These are phyloP conservation scores for Abscondita cerata DNA, from an alignment of 2,888 invertebrate genomes.

Conservation along the genomic window DNA sequence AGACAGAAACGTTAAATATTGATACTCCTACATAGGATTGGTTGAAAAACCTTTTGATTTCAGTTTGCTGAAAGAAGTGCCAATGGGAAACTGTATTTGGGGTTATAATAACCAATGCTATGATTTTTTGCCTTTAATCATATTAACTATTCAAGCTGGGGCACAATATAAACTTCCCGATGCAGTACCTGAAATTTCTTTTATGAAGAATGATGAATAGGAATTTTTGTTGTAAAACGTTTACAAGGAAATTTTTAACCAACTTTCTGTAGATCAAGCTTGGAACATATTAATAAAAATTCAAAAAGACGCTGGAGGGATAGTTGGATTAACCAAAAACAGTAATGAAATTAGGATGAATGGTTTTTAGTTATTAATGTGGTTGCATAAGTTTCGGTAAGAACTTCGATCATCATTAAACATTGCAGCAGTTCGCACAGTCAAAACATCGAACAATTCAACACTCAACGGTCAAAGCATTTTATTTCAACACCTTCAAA, in stretches of 20 bases:
- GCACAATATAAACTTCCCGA: conserved; percentile 13
- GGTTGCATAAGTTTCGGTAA: conserved; percentile 17
- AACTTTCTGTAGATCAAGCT: conserved; percentile 25
- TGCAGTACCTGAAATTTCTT: conserved; percentile 20
- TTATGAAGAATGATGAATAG: conserved; percentile 22
- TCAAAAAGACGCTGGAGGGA: too few relatives aligned
- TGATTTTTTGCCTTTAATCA: conserved; percentile 20
- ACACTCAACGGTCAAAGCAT: conserved; percentile 2
- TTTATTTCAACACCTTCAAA: conserved; percentile 14
- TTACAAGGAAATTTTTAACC: background rate
- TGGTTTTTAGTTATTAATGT: too few relatives aligned
- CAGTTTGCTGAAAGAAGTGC: conserved; percentile 23
- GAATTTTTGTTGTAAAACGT: conserved; percentile 25
- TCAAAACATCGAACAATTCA: conserved; percentile 21
- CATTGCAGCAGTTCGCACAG: background rate
- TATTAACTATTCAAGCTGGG: conserved; percentile 5
- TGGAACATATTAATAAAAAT: conserved; percentile 19
- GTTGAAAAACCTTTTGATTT: conserved; percentile 29
- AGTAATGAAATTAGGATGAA: too few relatives aligned
- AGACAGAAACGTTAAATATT: too few relatives aligned
- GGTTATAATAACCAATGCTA: conserved; percentile 32
- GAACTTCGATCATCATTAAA: background rate
- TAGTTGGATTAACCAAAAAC: too few relatives aligned
- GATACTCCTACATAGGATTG: background rate
- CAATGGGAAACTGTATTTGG: conserved; percentile 27